Evolutionary conservation across 2,888 invertebrate genomes (phyloP), one percentile per base, ranked within the genome.

Genomic region (Hydrotaea diabolus): DNA sequence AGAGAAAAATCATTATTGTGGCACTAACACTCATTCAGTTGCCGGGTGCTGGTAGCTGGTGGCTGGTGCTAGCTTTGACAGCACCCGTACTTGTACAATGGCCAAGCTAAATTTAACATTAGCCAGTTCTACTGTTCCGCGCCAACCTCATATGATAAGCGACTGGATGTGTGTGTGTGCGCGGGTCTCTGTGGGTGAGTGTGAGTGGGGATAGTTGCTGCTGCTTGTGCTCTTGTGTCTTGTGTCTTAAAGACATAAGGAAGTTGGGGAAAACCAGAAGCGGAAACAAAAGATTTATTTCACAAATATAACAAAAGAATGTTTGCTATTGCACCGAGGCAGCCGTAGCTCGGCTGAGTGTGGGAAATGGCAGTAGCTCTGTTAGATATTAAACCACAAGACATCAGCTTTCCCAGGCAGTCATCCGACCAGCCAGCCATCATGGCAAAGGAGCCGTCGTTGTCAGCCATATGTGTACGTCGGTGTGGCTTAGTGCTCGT

Each of bases 231-330:
- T 46, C 69, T n/a, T 69, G 19, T 19, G 17, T 69, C 69, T 69
- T 46, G n/a, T n/a, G n/a, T n/a, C n/a, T n/a, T n/a, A 43, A 69
- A 69, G 69, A 69, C 46, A 46, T 46, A 59, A 23, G 59, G 23
- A 59, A 69, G 69, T 46, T 69, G 43, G 62, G 31, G 13, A 69
- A 75, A 77, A 59, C 69, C 76, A 59, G 46, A 62, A 80, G 72
- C 81, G 81, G 81, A 81, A 81, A 72, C 76, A 77, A 55, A 77
- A 72, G 81, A 81, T 81, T 81, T 81, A 81, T 81, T 77, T 69
- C 69, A 69, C 13, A 69, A 69, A 69, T 46, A 69, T 46, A 69
- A 69, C 43, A 69, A 46, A 69, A 69, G 69, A 69, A 43, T 69
- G 43, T 23, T 69, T 69, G 69, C 21, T 46, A 43, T 69, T 13